Evolutionary conservation across 2,797 vertebrate species (phyloP), one percentile per base, ranked within the genome.

Genomic region (Staurois parvus): DNA sequence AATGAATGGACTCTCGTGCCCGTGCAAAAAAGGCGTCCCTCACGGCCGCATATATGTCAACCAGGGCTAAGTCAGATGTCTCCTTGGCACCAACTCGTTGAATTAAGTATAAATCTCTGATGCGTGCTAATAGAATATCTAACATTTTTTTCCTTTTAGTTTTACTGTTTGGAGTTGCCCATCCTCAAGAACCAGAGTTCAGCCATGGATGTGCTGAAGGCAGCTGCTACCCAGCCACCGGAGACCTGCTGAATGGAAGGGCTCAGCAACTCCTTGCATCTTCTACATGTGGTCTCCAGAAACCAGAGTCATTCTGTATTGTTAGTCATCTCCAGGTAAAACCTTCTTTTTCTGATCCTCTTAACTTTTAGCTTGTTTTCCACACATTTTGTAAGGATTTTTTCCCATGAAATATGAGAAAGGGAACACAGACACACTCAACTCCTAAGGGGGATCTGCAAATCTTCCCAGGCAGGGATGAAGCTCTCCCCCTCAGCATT

Each of bases 271-370:
- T 99, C 4, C 94, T 91, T 0, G 95, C 96, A 88, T 97, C 95
- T 73, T 99, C 98, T 76, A 99, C 98, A 48, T 99, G 98, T 52
- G 98, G 98, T 42, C 84, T 94, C 56, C 89, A 89, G 5, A 94
- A 91, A 30, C 96, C 96, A 0, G 96, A 98, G 81, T 96, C 97
- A 0, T 99, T 97, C 91, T 99, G 98, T 88, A 99, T 99, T 32
- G 98, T 99, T 90, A 99, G 98, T 92, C 98, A 99, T 91, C 94
- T 99, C 87, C 98, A 99, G 98, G 98, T 98, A 94, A 79, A 66
- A 28, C 4, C 45, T 6, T 56, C 7, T 29, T 68, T 30, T 3
- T 32, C 5, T 30, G n/a, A 28, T 56, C 62, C 72, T 34, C n/a
- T 19, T 70, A 67, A 62, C 17, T 40, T 79, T n/a, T 42, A n/a